Evolutionary conservation across 2,888 invertebrate species (phyloP).

Genomic region (Anthophora plumipes): DNA sequence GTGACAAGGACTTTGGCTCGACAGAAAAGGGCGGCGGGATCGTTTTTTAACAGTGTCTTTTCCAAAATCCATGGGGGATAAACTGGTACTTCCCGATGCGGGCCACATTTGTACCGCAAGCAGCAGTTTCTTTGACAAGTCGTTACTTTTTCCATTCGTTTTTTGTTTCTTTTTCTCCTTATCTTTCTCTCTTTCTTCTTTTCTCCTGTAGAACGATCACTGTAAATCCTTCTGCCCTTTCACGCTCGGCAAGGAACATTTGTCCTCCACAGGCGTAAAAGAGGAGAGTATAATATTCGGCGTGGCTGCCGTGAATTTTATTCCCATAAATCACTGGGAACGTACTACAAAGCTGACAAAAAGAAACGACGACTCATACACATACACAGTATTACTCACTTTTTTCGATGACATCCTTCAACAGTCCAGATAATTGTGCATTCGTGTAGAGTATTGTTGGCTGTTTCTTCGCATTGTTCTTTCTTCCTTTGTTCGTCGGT

Average conservation of each 20-base stretch:
- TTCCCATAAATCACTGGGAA: constrained; percentile 66
- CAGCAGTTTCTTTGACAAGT: constrained; percentile 54
- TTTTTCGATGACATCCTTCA: constrained; percentile 80
- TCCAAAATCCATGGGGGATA: constrained; percentile 36
- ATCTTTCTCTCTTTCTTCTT: neutral
- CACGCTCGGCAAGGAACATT: constrained; percentile 44
- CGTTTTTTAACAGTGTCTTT: constrained; percentile 53
- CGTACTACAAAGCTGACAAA: neutral
- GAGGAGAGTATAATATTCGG: constrained; percentile 39
- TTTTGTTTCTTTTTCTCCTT: neutral
- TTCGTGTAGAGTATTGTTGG: constrained; percentile 77
- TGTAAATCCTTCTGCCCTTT: constrained; percentile 20
- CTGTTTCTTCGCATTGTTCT: constrained; percentile 63
- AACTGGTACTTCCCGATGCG: constrained; percentile 24
- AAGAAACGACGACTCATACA: neutral
- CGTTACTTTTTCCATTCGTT: constrained; percentile 55
- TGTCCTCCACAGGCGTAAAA: constrained; percentile 31
- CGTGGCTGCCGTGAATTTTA: constrained; percentile 51
- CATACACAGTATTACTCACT: constrained; percentile 85
- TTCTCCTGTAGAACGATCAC: constrained; percentile 36
- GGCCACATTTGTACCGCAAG: constrained; percentile 57
- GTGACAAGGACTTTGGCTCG: constrained; percentile 43
- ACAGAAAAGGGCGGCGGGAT: constrained; percentile 31
- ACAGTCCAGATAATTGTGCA: constrained; percentile 80
- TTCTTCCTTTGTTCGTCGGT: constrained; percentile 59